These are phyloP conservation scores for Malacosoma neustria DNA, from an alignment of 2,888 invertebrate species.

Conservation along the genomic window DNA sequence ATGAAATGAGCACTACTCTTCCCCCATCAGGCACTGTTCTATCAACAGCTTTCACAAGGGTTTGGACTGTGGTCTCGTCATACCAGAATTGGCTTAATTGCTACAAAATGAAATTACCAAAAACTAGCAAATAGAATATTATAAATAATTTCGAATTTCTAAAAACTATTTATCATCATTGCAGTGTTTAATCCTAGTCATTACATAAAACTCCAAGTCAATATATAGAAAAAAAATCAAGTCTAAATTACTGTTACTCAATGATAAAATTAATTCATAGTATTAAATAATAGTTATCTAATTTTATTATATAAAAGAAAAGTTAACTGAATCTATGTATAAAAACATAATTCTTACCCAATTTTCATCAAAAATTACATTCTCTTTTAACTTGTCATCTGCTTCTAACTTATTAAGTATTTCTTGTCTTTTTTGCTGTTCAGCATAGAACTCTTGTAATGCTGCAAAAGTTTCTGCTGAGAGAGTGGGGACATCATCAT, in stretches of 20 bases:
- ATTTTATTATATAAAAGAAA: no score
- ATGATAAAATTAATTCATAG: no score
- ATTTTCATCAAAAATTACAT: slow-evolving; percentile 82
- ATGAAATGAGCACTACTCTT: slow-evolving; percentile 88
- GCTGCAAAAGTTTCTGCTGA: slow-evolving; percentile 83
- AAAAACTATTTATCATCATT: no score
- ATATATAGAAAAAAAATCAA: no score
- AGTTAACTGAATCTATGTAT: no score
- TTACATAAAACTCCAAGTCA: no score
- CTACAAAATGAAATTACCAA: slow-evolving; percentile 66
- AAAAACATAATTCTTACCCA: slow-evolving; percentile 79
- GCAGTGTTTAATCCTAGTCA: no score
- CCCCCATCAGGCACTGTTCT: slow-evolving; percentile 67
- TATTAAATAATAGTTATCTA: no score
- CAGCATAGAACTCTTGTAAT: slow-evolving; percentile 84
- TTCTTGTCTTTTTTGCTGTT: slow-evolving; percentile 78
- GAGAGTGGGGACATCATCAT: slow-evolving; percentile 78
- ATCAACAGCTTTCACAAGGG: slow-evolving; percentile 80
- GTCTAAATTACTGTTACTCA: no score
- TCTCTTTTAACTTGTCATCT: slow-evolving; percentile 53
- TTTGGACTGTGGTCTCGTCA: slow-evolving; percentile 83
- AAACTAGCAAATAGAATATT: no score
- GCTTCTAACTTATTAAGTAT: slow-evolving; percentile 63
- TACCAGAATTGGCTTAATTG: slow-evolving; percentile 99
- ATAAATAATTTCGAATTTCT: no score